Conservation (phyloP, 2,888 invertebrate genomes). For the Anodontia alba region DNA sequence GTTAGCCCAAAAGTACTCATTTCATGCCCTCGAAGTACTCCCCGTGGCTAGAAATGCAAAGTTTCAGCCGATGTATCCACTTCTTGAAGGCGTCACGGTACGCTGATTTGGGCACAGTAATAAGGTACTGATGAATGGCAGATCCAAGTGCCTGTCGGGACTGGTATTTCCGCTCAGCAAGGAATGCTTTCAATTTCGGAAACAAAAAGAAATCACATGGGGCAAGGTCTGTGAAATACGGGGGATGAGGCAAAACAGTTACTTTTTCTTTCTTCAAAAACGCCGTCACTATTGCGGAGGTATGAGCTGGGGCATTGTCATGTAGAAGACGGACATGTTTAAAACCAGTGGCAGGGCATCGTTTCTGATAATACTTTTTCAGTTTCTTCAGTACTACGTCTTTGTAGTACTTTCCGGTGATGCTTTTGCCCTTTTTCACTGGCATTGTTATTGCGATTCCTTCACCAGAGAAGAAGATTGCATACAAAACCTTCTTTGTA, state of each 20-base stretch:
- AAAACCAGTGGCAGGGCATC: neutral
- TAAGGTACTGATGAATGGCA: slow-evolving; percentile 22
- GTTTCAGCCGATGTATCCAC: slow-evolving; percentile 18
- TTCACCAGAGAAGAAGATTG: neutral
- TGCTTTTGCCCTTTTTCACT: neutral
- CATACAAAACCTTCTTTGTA: no score
- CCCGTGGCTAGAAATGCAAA: slow-evolving; percentile 18
- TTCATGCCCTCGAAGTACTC: slow-evolving; percentile 22
- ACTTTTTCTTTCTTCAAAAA: neutral
- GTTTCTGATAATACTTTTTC: neutral
- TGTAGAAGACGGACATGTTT: neutral
- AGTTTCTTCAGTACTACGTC: neutral
- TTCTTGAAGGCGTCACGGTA: slow-evolving; percentile 24
- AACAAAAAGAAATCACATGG: slow-evolving; percentile 23
- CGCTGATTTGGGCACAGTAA: slow-evolving; percentile 18
- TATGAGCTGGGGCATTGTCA: neutral
- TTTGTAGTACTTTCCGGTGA: neutral
- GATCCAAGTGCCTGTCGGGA: slow-evolving; percentile 21
- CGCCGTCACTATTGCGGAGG: neutral
- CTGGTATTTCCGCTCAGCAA: slow-evolving; percentile 9
- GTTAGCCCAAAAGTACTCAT: slow-evolving; percentile 18
- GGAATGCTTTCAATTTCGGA: slow-evolving; percentile 14
- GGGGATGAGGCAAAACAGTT: neutral
- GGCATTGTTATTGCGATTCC: neutral
- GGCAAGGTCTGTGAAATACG: slow-evolving; percentile 12